Conservation (phyloP, 92 coral and sea anemone genomes). For the Epizoanthus stellaris region DNA sequence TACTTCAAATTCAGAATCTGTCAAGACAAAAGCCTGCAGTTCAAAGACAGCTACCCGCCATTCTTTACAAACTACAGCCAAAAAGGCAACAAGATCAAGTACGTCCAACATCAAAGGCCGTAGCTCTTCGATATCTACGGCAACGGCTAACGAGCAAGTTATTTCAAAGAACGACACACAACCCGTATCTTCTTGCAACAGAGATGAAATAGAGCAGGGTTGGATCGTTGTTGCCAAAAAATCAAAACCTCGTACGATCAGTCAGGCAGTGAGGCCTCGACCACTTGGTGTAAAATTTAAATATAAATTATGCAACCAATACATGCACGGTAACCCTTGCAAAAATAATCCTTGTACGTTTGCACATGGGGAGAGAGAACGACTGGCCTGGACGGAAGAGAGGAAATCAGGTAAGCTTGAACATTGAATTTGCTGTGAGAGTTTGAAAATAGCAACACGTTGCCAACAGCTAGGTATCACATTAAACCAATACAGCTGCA, state of each 20-base stretch:
- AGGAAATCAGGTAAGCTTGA: conserved; percentile 18
- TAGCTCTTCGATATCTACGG: not conserved
- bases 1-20: not conserved
- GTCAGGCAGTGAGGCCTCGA: not conserved
- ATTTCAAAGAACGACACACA: not conserved
- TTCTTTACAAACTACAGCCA: too few relatives aligned
- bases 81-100: not conserved
- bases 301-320: not conserved
- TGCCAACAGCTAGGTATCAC: too few relatives aligned
- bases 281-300: not conserved
- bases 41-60: not conserved
- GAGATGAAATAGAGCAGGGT: not conserved
- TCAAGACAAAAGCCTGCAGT: not conserved
- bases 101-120: not conserved
- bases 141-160: too few relatives aligned
- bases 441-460: too few relatives aligned
- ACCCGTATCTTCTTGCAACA: not conserved
- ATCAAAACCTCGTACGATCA: not conserved
- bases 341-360: conserved; percentile 39
- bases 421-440: not conserved
- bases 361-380: conserved; percentile 69
- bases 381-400: conserved; percentile 40
- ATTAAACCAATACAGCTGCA: too few relatives aligned
- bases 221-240: conserved; percentile 5
- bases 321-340: not conserved